These are phyloP conservation scores for Arothron firmamentum DNA, from an alignment of 2,113 vertebrate genomes.

Conservation along the genomic window DNA sequence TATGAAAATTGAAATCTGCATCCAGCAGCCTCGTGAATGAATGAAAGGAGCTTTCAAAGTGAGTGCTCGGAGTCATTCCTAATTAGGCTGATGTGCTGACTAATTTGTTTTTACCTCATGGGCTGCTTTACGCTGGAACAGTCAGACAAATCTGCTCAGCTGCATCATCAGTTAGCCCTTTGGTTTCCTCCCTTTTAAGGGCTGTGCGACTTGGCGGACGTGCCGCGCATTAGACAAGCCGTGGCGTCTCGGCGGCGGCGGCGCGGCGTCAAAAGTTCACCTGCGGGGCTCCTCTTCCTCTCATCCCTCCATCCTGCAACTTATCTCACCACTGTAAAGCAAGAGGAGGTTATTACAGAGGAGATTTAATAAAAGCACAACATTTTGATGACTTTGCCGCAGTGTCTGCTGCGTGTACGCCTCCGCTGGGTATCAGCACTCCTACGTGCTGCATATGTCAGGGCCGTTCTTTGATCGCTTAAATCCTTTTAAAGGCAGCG, in stretches of 20 bases:
- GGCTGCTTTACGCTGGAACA: slow-evolving; percentile 28
- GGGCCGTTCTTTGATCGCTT: too few species aligned
- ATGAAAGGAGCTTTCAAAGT: slow-evolving; percentile 38
- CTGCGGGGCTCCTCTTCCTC: slow-evolving; percentile 36
- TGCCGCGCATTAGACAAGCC: background rate
- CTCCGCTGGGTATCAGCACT: too few species aligned
- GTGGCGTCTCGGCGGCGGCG: too few species aligned
- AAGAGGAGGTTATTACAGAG: slow-evolving; percentile 39
- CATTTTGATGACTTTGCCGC: slow-evolving; percentile 58
- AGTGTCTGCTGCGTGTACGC: slow-evolving; percentile 11
- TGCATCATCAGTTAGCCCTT: background rate
- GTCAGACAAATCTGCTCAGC: slow-evolving; percentile 11
- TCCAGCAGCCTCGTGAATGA: slow-evolving; percentile 30
- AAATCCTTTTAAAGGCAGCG: slow-evolving; percentile 11
- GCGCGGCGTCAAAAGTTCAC: slow-evolving; percentile 3
- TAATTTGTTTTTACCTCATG: slow-evolving; percentile 39
- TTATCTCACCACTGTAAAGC: slow-evolving; percentile 48
- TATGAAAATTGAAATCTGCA: slow-evolving; percentile 38
- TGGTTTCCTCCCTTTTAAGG: background rate
- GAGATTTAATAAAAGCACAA: slow-evolving; percentile 56
- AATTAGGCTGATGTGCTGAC: slow-evolving; percentile 37
- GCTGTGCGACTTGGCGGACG: too few species aligned
- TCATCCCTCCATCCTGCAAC: slow-evolving; percentile 24
- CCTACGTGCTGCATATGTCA: too few species aligned
- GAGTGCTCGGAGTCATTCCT: slow-evolving; percentile 43